A percentile compares a stretch with the other conserved stretches of the same genome.
Evolutionary conservation across 2,888 invertebrate species (phyloP).

Genomic region (Plebejus argus): DNA sequence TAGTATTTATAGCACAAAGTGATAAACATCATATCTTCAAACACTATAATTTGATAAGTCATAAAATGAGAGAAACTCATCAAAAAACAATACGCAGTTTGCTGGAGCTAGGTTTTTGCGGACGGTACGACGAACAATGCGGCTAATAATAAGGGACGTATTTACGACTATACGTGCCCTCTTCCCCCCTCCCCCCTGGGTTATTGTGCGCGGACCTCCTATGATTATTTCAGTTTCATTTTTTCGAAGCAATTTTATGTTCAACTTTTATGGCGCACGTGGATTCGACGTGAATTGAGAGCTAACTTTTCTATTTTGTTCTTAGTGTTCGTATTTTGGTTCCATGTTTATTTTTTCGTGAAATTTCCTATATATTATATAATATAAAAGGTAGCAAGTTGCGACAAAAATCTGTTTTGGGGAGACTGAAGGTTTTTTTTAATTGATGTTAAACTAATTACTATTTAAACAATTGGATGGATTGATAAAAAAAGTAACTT

Average conservation of each 20-base stretch:
- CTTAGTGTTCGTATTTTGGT: neutral
- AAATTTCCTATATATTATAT: neutral
- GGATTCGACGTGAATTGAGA: slow-evolving; percentile 55
- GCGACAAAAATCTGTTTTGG: no score
- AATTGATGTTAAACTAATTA: no score
- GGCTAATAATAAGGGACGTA: slow-evolving; percentile 78
- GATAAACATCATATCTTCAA: neutral
- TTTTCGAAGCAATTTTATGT: slow-evolving; percentile 69
- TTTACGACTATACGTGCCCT: slow-evolving; percentile 79
- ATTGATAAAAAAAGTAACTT: no score
- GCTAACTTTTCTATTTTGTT: neutral
- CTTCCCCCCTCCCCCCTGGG: slow-evolving; percentile 59
- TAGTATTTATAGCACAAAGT: neutral
- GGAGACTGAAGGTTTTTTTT: no score
- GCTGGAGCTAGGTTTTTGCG: slow-evolving; percentile 37
- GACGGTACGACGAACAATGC: slow-evolving; percentile 76
- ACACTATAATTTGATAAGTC: neutral
- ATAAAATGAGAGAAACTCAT: slow-evolving; percentile 1
- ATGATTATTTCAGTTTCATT: slow-evolving; percentile 75
- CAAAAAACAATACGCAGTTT: neutral
- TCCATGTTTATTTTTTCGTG: neutral
- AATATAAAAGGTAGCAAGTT: no score
- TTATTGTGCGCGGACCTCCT: slow-evolving; percentile 79
- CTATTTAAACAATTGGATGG: no score
- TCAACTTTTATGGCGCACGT: slow-evolving; percentile 64